Conservation (phyloP, 2,888 invertebrate genomes). For the Drosophila paranaensis region DNA sequence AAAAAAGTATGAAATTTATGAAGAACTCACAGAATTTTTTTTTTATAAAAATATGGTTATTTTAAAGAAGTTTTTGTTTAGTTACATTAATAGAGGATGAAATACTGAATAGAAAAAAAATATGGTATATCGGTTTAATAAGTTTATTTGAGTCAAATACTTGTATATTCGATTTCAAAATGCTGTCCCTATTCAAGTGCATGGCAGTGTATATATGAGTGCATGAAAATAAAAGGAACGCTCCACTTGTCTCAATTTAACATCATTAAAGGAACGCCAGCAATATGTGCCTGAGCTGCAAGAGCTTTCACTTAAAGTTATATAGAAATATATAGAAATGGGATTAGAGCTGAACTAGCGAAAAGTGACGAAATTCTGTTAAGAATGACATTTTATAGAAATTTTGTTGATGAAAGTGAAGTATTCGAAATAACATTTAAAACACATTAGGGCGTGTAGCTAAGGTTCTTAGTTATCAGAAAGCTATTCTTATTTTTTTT, state of each 20-base stretch:
- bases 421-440: background rate
- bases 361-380: background rate
- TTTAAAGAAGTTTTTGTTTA: too few relatives aligned
- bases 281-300: slow-evolving; percentile 2
- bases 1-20: too few relatives aligned
- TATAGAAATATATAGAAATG: slow-evolving; percentile 5
- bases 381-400: too few relatives aligned
- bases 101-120: too few relatives aligned
- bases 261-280: slow-evolving; percentile 39
- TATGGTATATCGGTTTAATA: too few relatives aligned
- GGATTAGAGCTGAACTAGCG: background rate
- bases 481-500: background rate
- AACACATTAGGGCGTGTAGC: background rate
- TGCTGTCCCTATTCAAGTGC: too few relatives aligned
- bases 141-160: too few relatives aligned
- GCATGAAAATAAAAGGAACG: slow-evolving; percentile 32
- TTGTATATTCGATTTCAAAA: too few relatives aligned
- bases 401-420: background rate
- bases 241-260: slow-evolving; percentile 39
- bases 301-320: slow-evolving; percentile 37
- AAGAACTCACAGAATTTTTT: too few relatives aligned
- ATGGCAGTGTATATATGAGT: background rate
- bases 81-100: too few relatives aligned
- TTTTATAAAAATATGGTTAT: too few relatives aligned
- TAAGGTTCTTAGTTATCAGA: background rate